phyloP scores from a whole-genome alignment of 2,113 vertebrate genomes.

The Bettongia penicillata region DNA sequence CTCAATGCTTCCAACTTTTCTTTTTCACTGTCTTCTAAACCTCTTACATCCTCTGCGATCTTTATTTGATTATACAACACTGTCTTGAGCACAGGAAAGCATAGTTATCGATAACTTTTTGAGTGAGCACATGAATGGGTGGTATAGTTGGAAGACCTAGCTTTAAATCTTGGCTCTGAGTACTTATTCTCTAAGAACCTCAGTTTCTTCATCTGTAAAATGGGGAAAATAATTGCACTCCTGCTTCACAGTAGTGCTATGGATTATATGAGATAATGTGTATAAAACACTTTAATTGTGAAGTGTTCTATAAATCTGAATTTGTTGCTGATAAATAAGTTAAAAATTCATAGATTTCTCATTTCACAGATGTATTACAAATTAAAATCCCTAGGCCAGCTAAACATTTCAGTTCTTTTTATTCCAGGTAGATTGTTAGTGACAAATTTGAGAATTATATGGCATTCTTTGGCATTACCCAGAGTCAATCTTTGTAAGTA shows the following conservation, averaged over 20 bases:
- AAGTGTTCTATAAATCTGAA: not conserved
- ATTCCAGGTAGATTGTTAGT: slow-evolving; percentile 91
- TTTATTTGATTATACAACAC: not conserved
- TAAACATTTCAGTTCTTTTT: slow-evolving; percentile 57
- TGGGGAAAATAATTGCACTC: not conserved
- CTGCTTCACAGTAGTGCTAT: not conserved
- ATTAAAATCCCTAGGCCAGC: slow-evolving; percentile 29
- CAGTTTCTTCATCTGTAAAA: not conserved
- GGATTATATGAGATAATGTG: not conserved
- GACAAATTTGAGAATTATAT: slow-evolving; percentile 97
- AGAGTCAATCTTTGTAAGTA: slow-evolving; percentile 95
- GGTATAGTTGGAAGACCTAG: not conserved
- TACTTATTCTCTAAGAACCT: not conserved
- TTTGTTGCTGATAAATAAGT: slow-evolving; percentile 21
- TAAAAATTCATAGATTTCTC: not conserved
- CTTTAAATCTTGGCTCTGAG: not conserved
- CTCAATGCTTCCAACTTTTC: too few relatives aligned
- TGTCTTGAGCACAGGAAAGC: not conserved
- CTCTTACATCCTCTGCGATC: not conserved
- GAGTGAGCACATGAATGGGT: not conserved
- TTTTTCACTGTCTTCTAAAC: too few relatives aligned
- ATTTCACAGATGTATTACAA: slow-evolving; percentile 14
- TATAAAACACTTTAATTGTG: slow-evolving; percentile 8
- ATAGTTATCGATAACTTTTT: not conserved
- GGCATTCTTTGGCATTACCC: slow-evolving; percentile 95